Percentiles rank a stretch among this genome's conserved stretches.
phyloP scores from a whole-genome alignment of 2,888 invertebrate species.

The Hypolimnas misippus region DNA sequence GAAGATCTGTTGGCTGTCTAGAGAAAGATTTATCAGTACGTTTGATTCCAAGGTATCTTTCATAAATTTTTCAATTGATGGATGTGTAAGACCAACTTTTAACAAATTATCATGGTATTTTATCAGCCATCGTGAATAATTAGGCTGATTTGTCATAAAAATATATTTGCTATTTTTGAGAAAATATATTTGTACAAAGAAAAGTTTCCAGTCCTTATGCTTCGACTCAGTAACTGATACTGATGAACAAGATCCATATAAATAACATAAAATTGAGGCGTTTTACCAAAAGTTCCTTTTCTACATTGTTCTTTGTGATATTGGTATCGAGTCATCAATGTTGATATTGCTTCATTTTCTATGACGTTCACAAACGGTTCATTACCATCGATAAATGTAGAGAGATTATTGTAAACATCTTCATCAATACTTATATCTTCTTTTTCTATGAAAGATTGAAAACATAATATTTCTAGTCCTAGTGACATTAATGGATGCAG shows the following conservation, averaged over 20 bases:
- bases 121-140: neutral
- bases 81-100: neutral
- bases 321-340: neutral
- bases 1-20: constrained; percentile 22
- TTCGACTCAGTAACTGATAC: neutral
- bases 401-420: neutral
- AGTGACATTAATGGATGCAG: constrained; percentile 48
- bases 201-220: neutral
- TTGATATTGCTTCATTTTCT: neutral
- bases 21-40: constrained; percentile 17
- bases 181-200: neutral
- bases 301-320: neutral
- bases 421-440: neutral
- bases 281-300: neutral
- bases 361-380: neutral
- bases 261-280: neutral
- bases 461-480: constrained; percentile 51
- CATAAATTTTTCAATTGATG: neutral
- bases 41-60: constrained; percentile 10
- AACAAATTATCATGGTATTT: neutral
- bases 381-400: neutral
- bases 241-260: neutral
- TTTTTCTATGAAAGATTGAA: constrained; percentile 37
- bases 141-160: constrained; percentile 4
- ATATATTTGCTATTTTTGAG: neutral